Conservation (phyloP, 53 echinoderm and acorn worm species). For the Mesocentrotus franciscanus region DNA sequence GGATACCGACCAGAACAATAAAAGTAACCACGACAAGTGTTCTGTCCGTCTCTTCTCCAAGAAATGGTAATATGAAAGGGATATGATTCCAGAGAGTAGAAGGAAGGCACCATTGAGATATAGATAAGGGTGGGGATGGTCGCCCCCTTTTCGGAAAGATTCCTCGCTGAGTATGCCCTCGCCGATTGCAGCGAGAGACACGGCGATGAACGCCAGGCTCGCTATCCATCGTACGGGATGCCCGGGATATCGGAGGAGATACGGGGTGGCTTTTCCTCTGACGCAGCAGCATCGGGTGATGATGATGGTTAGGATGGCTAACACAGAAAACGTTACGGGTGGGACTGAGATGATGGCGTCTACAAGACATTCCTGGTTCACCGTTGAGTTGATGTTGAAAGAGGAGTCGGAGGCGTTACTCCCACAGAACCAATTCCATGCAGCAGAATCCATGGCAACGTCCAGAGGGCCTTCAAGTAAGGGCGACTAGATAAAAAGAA, state of each 20-base stretch:
- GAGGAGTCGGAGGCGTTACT: background rate
- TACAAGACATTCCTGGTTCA: background rate
- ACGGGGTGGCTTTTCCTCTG: background rate
- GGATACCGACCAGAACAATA: slow-evolving; percentile 71
- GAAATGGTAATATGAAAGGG: slow-evolving; percentile 70
- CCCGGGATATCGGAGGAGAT: slow-evolving; percentile 71
- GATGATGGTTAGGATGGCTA: slow-evolving; percentile 23
- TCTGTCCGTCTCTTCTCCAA: slow-evolving; percentile 65
- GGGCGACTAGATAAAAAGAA: background rate
- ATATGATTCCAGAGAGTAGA: slow-evolving; percentile 64
- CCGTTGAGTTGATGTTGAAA: background rate
- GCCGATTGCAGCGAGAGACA: slow-evolving; percentile 58
- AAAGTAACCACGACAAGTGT: slow-evolving; percentile 57
- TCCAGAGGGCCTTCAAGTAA: background rate
- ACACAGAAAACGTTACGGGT: slow-evolving; percentile 44
- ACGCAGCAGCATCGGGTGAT: slow-evolving; percentile 15
- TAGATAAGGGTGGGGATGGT: background rate
- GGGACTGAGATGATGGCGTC: slow-evolving; percentile 54
- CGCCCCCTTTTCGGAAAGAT: slow-evolving; percentile 15
- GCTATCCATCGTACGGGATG: slow-evolving; percentile 66
- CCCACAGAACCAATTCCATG: slow-evolving; percentile 52
- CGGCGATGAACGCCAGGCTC: slow-evolving; percentile 24
- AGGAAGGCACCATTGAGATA: slow-evolving; percentile 33
- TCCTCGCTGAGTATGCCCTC: slow-evolving; percentile 64
- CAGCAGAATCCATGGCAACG: background rate